Percentiles rank a stretch among this genome's conserved stretches.
These are phyloP conservation scores for Theristicus caerulescens DNA, from an alignment of 2,113 vertebrate species.

Conservation along the genomic window DNA sequence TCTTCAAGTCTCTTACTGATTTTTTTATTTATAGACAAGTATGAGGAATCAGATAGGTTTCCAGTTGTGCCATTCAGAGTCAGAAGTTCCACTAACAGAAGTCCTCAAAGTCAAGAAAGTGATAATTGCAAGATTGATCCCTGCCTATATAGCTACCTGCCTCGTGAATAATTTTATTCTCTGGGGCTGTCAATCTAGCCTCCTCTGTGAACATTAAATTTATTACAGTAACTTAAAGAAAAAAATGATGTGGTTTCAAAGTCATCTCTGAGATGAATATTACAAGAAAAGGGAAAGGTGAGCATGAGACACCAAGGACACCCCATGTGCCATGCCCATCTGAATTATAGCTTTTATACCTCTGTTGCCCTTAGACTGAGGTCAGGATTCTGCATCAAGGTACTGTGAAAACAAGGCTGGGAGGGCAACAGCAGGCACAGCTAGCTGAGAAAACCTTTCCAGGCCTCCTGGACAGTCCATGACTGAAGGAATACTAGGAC, in stretches of 20 bases:
- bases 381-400: background rate
- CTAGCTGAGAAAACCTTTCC: background rate
- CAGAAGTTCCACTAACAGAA: background rate
- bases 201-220: background rate
- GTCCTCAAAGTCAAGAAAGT: background rate
- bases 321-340: rapidly evolving
- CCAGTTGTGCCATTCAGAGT: background rate
- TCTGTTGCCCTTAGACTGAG: background rate
- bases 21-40: background rate
- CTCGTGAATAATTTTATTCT: background rate
- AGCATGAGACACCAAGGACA: background rate
- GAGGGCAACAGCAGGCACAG: background rate
- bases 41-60: background rate
- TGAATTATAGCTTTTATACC: background rate
- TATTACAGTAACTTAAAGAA: background rate
- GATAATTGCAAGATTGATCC: background rate
- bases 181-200: rapidly evolving
- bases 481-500: background rate
- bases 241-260: background rate
- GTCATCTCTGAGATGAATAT: background rate
- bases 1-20: background rate
- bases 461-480: background rate
- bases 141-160: background rate
- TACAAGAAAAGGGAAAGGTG: background rate
- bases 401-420: background rate